Percentiles rank a stretch among this genome's conserved stretches.
phyloP scores from a whole-genome alignment of 2,797 vertebrate species.

The Melanotaenia nigrans region DNA sequence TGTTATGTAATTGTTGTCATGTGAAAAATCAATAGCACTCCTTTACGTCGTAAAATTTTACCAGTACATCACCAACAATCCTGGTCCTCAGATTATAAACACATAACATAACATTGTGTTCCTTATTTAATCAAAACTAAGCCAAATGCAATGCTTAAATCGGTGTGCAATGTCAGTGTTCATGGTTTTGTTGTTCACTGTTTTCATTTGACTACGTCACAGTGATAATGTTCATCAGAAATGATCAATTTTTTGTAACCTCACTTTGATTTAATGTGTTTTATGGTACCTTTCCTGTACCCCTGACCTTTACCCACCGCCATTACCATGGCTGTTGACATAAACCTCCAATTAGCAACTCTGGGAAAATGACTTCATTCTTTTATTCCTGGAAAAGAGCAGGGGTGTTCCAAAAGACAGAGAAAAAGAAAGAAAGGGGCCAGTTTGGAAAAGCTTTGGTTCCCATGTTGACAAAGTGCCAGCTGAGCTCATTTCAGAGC shows the following conservation, averaged over 20 bases:
- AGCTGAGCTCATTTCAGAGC: conserved; percentile 51
- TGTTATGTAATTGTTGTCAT: too few relatives aligned
- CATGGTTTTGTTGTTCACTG: not conserved
- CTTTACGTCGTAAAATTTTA: too few relatives aligned
- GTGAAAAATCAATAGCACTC: too few relatives aligned
- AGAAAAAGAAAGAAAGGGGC: conserved; percentile 15
- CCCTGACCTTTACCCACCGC: conserved; percentile 30
- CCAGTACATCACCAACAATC: too few relatives aligned
- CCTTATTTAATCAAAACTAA: too few relatives aligned
- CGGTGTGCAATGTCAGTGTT: not conserved
- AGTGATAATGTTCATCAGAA: not conserved
- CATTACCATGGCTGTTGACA: conserved; percentile 22
- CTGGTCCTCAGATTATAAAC: too few relatives aligned
- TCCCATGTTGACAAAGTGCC: conserved; percentile 45
- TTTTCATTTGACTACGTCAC: not conserved
- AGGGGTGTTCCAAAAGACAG: conserved; percentile 29
- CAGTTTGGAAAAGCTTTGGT: conserved; percentile 34
- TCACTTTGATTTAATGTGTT: not conserved
- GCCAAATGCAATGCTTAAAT: too few relatives aligned
- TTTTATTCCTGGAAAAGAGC: conserved; percentile 48
- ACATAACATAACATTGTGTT: too few relatives aligned
- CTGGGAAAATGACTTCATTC: conserved; percentile 38
- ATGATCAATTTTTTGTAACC: not conserved
- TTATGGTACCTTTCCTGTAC: not conserved
- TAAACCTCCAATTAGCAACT: conserved; percentile 37